A percentile compares a stretch with the other conserved stretches of the same genome.
phyloP scores from a whole-genome alignment of 2,888 invertebrate genomes.

The Mechanitis messenoides region DNA sequence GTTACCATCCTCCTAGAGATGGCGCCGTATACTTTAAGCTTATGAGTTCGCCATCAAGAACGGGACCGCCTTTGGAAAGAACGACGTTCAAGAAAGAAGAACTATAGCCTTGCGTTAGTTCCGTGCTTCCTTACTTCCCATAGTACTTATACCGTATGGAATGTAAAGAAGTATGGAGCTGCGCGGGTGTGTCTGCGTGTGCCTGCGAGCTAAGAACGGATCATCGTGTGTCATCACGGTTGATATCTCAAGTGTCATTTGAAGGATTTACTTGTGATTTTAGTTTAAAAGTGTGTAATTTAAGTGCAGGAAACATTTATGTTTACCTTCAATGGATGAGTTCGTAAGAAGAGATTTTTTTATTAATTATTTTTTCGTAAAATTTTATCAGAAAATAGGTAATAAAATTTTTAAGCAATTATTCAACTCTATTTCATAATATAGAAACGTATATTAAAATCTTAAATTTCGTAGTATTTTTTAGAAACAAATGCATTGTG shows the following conservation, averaged over 20 bases:
- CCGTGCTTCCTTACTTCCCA: conserved; percentile 98
- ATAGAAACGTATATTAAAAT: too few species aligned
- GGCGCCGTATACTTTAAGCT: conserved; percentile 39
- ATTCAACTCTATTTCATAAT: too few species aligned
- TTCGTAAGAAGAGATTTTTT: conserved; percentile 22
- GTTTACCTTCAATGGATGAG: conserved; percentile 15
- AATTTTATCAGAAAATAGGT: conserved; percentile 7
- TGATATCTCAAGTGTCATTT: conserved; percentile 16
- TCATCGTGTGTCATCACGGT: conserved; percentile 22
- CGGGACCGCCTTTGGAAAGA: conserved; percentile 31
- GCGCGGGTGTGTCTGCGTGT: conserved; percentile 66
- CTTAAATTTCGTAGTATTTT: too few species aligned
- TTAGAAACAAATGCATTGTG: too few species aligned
- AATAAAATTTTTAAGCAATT: too few species aligned
- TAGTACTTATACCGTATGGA: conserved; percentile 92
- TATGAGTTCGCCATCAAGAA: conserved; percentile 24
- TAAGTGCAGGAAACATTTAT: conserved; percentile 12
- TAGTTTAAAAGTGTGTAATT: conserved; percentile 21
- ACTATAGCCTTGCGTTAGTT: conserved; percentile 80
- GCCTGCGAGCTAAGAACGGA: conserved; percentile 26
- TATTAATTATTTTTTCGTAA: conserved; percentile 8
- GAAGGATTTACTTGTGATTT: conserved; percentile 24
- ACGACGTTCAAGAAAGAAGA: conserved; percentile 49
- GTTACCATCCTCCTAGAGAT: conserved; percentile 42
- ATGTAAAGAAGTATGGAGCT: conserved; percentile 98